Conservation (phyloP, 2,888 invertebrate genomes). For the Capitulum mitella region DNA sequence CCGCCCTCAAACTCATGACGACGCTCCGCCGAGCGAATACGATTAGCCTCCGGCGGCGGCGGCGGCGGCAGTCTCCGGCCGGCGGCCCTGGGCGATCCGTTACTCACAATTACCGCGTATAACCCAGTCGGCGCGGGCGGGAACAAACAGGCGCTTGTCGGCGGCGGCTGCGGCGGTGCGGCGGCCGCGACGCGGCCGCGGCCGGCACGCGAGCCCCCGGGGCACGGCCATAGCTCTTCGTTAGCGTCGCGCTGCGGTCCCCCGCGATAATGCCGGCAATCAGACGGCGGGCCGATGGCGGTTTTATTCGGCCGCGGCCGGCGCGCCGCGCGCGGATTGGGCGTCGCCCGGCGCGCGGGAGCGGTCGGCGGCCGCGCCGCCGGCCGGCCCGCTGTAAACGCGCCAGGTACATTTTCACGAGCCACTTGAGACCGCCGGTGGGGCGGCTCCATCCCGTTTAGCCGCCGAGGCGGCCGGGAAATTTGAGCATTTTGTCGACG, state of each 20-base stretch:
- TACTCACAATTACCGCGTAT: not conserved
- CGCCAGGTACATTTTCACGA: not conserved
- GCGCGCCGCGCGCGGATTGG: not conserved
- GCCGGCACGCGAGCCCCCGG: not conserved
- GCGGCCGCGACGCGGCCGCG: not conserved
- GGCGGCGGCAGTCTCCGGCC: not conserved
- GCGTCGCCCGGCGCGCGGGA: not conserved
- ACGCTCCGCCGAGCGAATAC: no score
- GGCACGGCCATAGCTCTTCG: not conserved
- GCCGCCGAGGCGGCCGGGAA: not conserved
- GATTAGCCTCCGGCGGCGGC: not conserved
- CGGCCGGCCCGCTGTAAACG: not conserved
- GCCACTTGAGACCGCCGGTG: not conserved
- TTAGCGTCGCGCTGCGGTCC: not conserved
- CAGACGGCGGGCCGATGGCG: not conserved
- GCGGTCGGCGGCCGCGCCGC: not conserved
- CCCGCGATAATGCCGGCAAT: constrained; percentile 1
- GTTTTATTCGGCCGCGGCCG: not conserved
- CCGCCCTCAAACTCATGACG: no score
- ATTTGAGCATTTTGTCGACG: not conserved
- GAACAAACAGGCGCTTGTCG: no score
- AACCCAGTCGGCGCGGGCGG: not conserved
- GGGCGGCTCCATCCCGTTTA: not conserved
- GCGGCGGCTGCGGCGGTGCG: not conserved
- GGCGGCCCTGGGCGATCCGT: not conserved